A percentile compares a stretch with the other conserved stretches of the same genome.
These are phyloP conservation scores for Amblyornis subalaris DNA, from an alignment of 2,113 vertebrate genomes.

Conservation along the genomic window DNA sequence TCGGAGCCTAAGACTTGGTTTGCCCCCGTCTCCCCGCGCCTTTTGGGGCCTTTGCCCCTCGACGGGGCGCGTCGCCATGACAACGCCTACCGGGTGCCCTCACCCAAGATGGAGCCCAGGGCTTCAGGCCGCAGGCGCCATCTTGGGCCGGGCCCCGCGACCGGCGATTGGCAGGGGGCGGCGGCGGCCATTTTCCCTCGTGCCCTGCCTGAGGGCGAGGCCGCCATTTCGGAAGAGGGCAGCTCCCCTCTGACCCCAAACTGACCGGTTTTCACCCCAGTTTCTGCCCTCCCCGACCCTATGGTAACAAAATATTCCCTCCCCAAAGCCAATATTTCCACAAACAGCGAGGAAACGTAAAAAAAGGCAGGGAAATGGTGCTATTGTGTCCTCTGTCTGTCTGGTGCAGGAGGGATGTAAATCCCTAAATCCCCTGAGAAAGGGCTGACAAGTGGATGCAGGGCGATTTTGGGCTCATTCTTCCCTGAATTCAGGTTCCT, in stretches of 20 bases:
- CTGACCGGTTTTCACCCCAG: fast-evolving
- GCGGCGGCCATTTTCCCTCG: neutral
- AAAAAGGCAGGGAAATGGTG: neutral
- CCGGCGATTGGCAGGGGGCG: fast-evolving
- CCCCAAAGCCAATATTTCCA: neutral
- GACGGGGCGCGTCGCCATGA: fast-evolving
- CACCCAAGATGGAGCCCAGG: neutral
- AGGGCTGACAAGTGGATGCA: too few species aligned
- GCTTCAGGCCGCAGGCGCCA: neutral
- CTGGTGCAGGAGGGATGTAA: neutral
- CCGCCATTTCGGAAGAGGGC: neutral
- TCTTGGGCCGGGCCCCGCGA: neutral
- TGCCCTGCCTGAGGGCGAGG: neutral
- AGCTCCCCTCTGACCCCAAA: neutral
- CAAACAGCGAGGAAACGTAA: neutral
- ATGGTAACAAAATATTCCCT: fast-evolving
- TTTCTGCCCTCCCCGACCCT: neutral
- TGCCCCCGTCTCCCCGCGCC: fast-evolving
- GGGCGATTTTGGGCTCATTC: neutral
- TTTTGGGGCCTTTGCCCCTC: neutral
- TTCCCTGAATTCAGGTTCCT: neutral
- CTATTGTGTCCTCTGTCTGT: too few species aligned
- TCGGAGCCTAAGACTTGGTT: neutral
- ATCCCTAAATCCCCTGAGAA: neutral
- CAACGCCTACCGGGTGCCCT: neutral